A percentile compares a stretch with the other conserved stretches of the same genome.
These are phyloP conservation scores for Arctia plantaginis DNA, from an alignment of 2,888 invertebrate species.

Conservation along the genomic window DNA sequence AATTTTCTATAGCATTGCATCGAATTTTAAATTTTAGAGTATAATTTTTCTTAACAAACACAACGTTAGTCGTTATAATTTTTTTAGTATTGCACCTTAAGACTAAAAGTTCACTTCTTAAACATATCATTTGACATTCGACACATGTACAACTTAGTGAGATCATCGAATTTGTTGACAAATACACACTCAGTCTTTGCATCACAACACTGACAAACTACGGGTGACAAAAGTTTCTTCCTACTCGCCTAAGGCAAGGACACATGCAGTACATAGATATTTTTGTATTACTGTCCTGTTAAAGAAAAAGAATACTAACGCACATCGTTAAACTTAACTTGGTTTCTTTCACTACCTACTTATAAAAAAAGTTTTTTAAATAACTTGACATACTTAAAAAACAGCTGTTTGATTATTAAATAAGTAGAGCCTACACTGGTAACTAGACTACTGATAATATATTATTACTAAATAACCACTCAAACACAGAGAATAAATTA, in stretches of 20 bases:
- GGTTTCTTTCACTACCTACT: not conserved
- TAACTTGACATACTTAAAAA: too few relatives aligned
- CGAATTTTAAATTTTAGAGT: slow-evolving; percentile 21
- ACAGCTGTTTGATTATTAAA: too few relatives aligned
- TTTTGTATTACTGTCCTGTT: not conserved
- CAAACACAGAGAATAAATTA: too few relatives aligned
- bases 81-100: slow-evolving; percentile 50
- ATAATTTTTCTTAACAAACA: slow-evolving; percentile 29
- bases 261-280: not conserved
- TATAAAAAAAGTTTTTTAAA: not conserved
- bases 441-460: too few relatives aligned
- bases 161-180: slow-evolving; percentile 54
- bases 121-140: slow-evolving; percentile 24
- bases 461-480: too few relatives aligned
- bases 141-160: slow-evolving; percentile 40
- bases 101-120: slow-evolving; percentile 44
- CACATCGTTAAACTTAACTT: not conserved
- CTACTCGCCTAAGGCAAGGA: not conserved
- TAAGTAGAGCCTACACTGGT: too few relatives aligned
- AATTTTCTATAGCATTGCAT: slow-evolving; percentile 19
- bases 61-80: slow-evolving; percentile 34
- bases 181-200: slow-evolving; percentile 52
- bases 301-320: not conserved
- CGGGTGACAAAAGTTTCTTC: not conserved
- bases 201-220: slow-evolving; percentile 7